phyloP scores from a whole-genome alignment of 1,140 invertebrate species.

The Camponotus floridanus region DNA sequence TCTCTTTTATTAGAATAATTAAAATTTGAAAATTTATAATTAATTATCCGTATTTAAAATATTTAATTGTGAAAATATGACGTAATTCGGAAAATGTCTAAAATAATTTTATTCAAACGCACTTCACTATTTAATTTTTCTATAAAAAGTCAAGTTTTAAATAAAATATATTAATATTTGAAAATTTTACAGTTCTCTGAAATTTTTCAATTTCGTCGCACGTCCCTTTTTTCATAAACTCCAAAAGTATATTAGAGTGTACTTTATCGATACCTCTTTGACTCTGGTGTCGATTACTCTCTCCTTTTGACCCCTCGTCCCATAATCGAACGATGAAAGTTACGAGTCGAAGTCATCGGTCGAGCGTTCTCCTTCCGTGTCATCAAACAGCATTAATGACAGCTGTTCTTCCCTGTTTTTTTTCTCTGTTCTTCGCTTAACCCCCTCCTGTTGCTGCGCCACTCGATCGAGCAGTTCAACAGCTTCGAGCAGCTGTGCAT shows the following conservation, averaged over 20 bases:
- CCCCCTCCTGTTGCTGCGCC: constrained; percentile 13
- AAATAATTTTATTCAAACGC: background rate
- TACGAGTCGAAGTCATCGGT: constrained; percentile 42
- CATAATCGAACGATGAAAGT: constrained; percentile 45
- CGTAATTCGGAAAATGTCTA: background rate
- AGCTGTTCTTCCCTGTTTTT: constrained; percentile 81
- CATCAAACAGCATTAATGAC: constrained; percentile 78
- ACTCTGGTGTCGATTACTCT: background rate
- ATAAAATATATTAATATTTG: background rate
- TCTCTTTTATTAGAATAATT: background rate
- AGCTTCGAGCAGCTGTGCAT: constrained; percentile 88
- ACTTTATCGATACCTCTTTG: background rate
- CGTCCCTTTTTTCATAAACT: background rate
- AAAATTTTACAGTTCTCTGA: background rate
- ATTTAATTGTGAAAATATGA: background rate
- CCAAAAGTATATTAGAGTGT: constrained; percentile 2
- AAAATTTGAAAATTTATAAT: background rate
- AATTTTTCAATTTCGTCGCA: constrained; percentile 28
- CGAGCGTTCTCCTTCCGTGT: constrained; percentile 18
- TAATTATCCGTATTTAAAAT: background rate
- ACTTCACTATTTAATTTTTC: background rate
- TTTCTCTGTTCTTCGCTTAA: constrained; percentile 75
- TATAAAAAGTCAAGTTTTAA: background rate
- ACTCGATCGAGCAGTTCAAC: constrained; percentile 84
- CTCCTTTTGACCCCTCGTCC: too few species aligned